A percentile compares a stretch with the other conserved stretches of the same genome.
phyloP scores from a whole-genome alignment of 2,888 invertebrate genomes.

The Torymus auratus region DNA sequence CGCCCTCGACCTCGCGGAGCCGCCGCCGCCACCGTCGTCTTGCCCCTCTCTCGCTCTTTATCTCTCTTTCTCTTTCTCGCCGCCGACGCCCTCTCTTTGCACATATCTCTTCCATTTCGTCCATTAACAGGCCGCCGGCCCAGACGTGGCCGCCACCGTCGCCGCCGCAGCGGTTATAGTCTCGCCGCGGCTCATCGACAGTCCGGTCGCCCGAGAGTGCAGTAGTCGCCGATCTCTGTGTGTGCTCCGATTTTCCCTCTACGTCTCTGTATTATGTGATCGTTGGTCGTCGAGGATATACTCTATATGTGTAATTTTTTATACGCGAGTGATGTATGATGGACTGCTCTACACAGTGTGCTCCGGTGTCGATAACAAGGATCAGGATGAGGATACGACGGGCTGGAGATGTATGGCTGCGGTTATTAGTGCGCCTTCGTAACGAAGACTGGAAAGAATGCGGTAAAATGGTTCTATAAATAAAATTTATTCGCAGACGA shows the following conservation, averaged over 20 bases:
- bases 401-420: background rate
- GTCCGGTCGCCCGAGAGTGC: background rate
- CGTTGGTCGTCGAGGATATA: no score
- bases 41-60: no score
- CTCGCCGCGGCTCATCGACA: background rate
- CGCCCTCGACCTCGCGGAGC: conserved; percentile 63
- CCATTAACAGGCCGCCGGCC: conserved; percentile 61
- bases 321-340: background rate
- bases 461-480: conserved; percentile 36
- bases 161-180: background rate
- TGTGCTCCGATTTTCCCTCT: no score
- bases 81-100: conserved; percentile 52
- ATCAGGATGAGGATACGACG: background rate
- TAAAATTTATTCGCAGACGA: conserved; percentile 10
- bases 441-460: conserved; percentile 26
- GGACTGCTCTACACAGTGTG: background rate
- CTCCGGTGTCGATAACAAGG: background rate
- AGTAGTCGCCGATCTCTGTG: background rate
- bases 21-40: no score
- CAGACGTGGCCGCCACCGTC: conserved; percentile 35
- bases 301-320: no score
- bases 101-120: conserved; percentile 55
- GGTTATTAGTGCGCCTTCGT: conserved; percentile 15
- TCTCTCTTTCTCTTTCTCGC: conserved; percentile 52
- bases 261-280: no score